Percentiles rank a stretch among this genome's conserved stretches.
These are phyloP conservation scores for Psylliodes chrysocephalus DNA, from an alignment of 2,888 invertebrate species.

Conservation along the genomic window DNA sequence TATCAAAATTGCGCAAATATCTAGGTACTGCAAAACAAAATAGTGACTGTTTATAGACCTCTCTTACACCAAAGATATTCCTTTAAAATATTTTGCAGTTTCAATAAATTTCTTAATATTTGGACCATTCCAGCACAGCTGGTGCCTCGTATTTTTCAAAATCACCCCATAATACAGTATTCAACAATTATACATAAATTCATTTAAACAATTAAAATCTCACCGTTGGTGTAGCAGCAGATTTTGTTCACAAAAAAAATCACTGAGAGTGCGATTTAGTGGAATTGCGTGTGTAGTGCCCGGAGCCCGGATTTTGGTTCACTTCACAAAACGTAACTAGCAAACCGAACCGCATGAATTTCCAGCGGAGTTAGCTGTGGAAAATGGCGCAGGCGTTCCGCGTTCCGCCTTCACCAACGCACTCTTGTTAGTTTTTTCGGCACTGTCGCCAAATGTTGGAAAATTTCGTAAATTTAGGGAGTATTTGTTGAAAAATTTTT, in stretches of 20 bases:
- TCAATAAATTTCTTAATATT: too few species aligned
- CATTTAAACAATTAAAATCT: background rate
- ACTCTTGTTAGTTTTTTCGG: background rate
- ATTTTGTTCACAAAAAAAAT: conserved; percentile 8
- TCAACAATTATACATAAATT: background rate
- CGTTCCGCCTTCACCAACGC: background rate
- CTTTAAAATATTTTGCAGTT: too few species aligned
- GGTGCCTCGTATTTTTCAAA: too few species aligned
- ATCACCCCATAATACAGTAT: too few species aligned
- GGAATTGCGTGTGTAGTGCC: conserved; percentile 5
- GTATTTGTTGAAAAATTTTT: too few species aligned
- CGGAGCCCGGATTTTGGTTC: conserved; percentile 27
- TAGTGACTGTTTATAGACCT: too few species aligned
- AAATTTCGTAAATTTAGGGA: background rate
- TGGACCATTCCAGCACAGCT: too few species aligned
- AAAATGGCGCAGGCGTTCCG: conserved; percentile 29
- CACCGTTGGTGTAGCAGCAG: background rate
- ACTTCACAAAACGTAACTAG: conserved; percentile 23
- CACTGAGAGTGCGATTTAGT: conserved; percentile 14
- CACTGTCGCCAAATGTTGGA: background rate
- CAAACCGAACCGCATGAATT: conserved; percentile 25
- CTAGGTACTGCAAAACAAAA: too few species aligned
- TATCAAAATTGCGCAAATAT: too few species aligned
- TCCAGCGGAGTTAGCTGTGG: conserved; percentile 29
- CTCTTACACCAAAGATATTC: too few species aligned